Evolutionary conservation across 2,797 vertebrate genomes (phyloP).

Genomic region (Parambassis ranga): DNA sequence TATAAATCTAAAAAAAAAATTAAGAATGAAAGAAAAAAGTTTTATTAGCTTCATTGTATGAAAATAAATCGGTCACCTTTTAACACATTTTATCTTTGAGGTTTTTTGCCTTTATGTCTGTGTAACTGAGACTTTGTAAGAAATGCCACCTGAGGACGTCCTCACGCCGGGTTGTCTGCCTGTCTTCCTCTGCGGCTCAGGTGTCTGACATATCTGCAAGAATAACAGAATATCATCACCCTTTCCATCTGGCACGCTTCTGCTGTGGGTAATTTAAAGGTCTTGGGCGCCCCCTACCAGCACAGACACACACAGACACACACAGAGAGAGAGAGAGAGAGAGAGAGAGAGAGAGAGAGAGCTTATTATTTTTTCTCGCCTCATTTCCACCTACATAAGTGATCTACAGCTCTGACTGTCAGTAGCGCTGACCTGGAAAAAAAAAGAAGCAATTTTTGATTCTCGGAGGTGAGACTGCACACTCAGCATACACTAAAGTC

Average conservation of each 20-base stretch:
- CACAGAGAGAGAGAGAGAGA: too few relatives aligned
- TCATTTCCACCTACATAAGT: background rate
- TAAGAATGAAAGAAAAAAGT: background rate
- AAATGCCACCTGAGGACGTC: background rate
- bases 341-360: too few relatives aligned
- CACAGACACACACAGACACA: background rate
- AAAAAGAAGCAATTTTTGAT: slow-evolving; percentile 14
- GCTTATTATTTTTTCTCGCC: background rate
- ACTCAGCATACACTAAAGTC: slow-evolving; percentile 5
- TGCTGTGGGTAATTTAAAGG: slow-evolving; percentile 5
- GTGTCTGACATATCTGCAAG: slow-evolving; percentile 18
- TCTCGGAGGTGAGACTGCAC: slow-evolving; percentile 2
- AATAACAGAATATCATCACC: background rate
- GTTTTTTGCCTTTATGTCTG: too few relatives aligned
- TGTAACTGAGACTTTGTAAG: too few relatives aligned
- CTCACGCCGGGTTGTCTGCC: background rate
- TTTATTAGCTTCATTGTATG: background rate
- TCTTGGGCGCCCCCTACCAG: slow-evolving; percentile 55
- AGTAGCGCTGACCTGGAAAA: slow-evolving; percentile 22
- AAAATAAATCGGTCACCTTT: too few relatives aligned
- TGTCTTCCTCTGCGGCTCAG: background rate
- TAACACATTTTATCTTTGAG: too few relatives aligned
- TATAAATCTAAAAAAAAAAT: background rate
- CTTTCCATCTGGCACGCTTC: background rate
- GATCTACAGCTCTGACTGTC: slow-evolving; percentile 18